Conservation (phyloP, 2,797 vertebrate genomes). For the Mormyrus hasselquistii region DNA sequence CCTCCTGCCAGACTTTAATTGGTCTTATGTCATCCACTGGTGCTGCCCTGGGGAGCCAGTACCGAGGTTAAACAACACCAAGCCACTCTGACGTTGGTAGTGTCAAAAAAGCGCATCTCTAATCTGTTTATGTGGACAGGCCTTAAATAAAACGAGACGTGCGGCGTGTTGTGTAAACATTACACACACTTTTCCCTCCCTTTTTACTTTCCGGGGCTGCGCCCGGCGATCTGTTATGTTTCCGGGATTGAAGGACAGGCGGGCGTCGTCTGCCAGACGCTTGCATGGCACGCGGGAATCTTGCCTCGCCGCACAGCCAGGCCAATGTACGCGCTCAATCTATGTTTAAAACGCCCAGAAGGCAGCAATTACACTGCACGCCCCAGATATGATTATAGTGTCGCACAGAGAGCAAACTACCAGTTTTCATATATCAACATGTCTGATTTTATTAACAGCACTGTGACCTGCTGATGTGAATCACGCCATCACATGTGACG, state of each 20-base stretch:
- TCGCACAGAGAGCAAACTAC: slow-evolving; percentile 41
- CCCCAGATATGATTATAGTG: slow-evolving; percentile 39
- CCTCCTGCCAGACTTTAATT: not conserved
- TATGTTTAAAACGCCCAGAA: slow-evolving; percentile 33
- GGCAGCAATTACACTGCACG: slow-evolving; percentile 35
- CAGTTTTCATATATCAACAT: slow-evolving; percentile 41
- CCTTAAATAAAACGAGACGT: not conserved
- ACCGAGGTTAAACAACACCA: not conserved
- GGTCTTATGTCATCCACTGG: not conserved
- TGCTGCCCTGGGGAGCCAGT: not conserved
- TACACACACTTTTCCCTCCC: not conserved
- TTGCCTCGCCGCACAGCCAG: not conserved
- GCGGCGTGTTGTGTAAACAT: not conserved
- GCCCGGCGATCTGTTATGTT: slow-evolving; percentile 16
- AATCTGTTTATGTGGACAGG: slow-evolving; percentile 11
- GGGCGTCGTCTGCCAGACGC: slow-evolving; percentile 52
- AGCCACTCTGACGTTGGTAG: not conserved
- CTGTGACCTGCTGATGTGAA: slow-evolving; percentile 35
- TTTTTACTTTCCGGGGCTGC: slow-evolving; percentile 17
- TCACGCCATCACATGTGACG: slow-evolving; percentile 34
- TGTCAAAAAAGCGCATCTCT: not conserved
- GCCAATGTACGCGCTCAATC: not conserved
- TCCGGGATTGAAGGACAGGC: slow-evolving; percentile 43
- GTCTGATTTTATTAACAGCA: slow-evolving; percentile 42
- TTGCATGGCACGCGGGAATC: slow-evolving; percentile 54